Conservation (phyloP, 2,113 vertebrate genomes). For the Pelecanus crispus region DNA sequence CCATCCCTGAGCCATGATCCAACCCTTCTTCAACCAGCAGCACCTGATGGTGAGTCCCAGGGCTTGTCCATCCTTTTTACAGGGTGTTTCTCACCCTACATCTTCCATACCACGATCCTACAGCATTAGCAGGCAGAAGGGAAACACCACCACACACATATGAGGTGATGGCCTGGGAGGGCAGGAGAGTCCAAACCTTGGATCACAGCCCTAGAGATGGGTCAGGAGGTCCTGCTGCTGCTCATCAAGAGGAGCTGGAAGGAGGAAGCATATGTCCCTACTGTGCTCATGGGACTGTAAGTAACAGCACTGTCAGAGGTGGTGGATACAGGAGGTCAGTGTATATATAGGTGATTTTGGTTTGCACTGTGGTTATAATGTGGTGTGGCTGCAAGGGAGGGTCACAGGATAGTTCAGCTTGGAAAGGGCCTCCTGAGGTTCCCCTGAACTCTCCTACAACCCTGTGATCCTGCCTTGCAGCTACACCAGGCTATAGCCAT, state of each 20-base stretch:
- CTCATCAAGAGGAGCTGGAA: neutral
- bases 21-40: neutral
- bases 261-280: rapidly evolving
- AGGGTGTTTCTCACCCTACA: neutral
- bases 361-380: neutral
- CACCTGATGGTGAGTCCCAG: neutral
- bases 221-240: neutral
- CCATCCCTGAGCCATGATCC: neutral
- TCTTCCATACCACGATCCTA: neutral
- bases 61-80: neutral
- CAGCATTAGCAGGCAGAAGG: neutral
- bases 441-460: neutral
- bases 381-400: neutral
- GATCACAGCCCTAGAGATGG: neutral
- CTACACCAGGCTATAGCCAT: neutral
- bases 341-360: neutral
- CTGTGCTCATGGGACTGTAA: neutral
- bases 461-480: neutral
- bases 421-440: neutral
- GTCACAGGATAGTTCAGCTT: neutral
- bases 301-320: too few species aligned
- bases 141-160: neutral
- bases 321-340: neutral
- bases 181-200: neutral
- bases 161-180: neutral